Evolutionary conservation across 2,113 vertebrate genomes (phyloP), one percentile per base, ranked within the genome.

Genomic region (Panthera tigris): DNA sequence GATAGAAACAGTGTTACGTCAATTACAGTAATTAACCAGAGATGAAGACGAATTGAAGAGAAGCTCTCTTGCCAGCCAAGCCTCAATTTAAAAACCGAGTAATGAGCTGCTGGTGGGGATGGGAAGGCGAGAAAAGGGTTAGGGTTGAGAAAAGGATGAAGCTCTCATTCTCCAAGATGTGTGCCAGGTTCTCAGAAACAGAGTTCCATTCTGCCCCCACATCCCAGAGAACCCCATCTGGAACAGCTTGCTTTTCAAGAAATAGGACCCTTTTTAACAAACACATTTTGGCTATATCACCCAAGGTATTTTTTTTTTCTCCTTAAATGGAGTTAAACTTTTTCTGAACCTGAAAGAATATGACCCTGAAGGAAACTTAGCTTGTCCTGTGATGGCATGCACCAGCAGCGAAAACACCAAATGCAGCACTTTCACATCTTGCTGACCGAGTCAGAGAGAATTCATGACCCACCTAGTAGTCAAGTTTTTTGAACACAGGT

Each of bases 31-130:
- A 97, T 97, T 97, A 98, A 90, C 65, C 89, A 90, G 50, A 52
- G 94, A 96, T 92, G 91, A 96, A 92, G 96, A 98, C 27, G 50
- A 95, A 98, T 96, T 85, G 33, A 96, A 95, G 57, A 33, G 78
- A 36, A 7, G 21, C 50, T 89, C 55, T 63, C 39, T 80, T 68
- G 86, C 89, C 97, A 92, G 55, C 63, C 48, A 74, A 92, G 45
- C 33, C 33, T 61, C 74, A 66, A 33, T n/a, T 91, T 52, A 68
- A 94, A 95, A 78, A 79, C 89, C 96, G 95, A 97, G 74, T 90
- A 71, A 90, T 66, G 21, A 97, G n/a, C 61, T 52, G 1, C 73
- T 83, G 27, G 9, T 66, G 25, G 36, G n/a, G 18, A 31, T 21
- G 1, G 33, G 52, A 71, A 52, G 45, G n/a, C 27, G 15, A 66